A percentile compares a stretch with the other conserved stretches of the same genome.
Evolutionary conservation across 2,888 invertebrate genomes (phyloP).

Genomic region (Prosapia bicincta): DNA sequence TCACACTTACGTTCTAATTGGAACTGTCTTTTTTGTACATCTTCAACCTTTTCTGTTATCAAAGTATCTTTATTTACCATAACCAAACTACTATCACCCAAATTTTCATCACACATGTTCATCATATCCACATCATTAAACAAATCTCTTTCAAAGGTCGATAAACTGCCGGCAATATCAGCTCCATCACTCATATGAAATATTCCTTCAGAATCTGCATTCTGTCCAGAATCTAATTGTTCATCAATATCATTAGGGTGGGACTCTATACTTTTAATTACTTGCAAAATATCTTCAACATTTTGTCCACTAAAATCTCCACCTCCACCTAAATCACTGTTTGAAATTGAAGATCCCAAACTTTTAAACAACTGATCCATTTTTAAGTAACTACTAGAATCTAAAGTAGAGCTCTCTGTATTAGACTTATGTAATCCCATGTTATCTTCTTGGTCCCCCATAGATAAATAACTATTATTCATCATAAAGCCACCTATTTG

Average conservation of each 20-base stretch:
- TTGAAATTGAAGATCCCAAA: slow-evolving; percentile 45
- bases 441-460: slow-evolving; percentile 46
- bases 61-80: slow-evolving; percentile 43
- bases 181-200: slow-evolving; percentile 43
- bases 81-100: slow-evolving; percentile 37
- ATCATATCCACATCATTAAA: slow-evolving; percentile 53
- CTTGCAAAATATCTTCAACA: slow-evolving; percentile 67
- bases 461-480: slow-evolving; percentile 39
- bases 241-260: slow-evolving; percentile 41
- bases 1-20: slow-evolving; percentile 67
- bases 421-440: slow-evolving; percentile 47
- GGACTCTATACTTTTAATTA: slow-evolving; percentile 69
- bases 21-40: slow-evolving; percentile 53
- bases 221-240: slow-evolving; percentile 40
- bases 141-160: slow-evolving; percentile 43
- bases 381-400: slow-evolving; percentile 45
- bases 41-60: slow-evolving; percentile 53
- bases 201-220: slow-evolving; percentile 42
- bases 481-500: slow-evolving; percentile 36
- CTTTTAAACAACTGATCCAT: slow-evolving; percentile 66
- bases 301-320: slow-evolving; percentile 55
- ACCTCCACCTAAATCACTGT: slow-evolving; percentile 45
- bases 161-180: slow-evolving; percentile 42
- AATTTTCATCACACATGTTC: slow-evolving; percentile 50
- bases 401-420: slow-evolving; percentile 40